Evolutionary conservation across 2,888 invertebrate genomes (phyloP).

Genomic region (Molorchus minor): DNA sequence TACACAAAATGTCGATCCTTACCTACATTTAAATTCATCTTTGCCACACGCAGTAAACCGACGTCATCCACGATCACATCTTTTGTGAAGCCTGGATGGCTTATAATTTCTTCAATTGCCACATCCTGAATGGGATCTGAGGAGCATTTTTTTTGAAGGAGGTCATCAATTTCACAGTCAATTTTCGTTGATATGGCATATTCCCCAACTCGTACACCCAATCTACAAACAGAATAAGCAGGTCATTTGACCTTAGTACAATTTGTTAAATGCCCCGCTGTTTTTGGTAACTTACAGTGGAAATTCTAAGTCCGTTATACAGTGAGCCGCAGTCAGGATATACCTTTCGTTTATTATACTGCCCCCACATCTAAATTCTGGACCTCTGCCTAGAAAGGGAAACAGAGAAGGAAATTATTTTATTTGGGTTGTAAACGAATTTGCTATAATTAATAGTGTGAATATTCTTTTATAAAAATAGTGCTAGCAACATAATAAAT

Average conservation of each 20-base stretch:
- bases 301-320: constrained; percentile 58
- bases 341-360: constrained; percentile 66
- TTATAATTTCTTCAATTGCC: constrained; percentile 62
- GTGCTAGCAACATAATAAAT: too few species aligned
- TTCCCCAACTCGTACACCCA: constrained; percentile 67
- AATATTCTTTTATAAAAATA: too few species aligned
- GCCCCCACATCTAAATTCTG: constrained; percentile 63
- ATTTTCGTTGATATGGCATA: constrained; percentile 64
- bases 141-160: constrained; percentile 51
- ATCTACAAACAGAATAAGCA: constrained; percentile 55
- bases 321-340: constrained; percentile 71
- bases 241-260: background rate
- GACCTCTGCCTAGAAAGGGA: constrained; percentile 46
- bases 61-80: constrained; percentile 67
- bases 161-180: constrained; percentile 57
- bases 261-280: background rate
- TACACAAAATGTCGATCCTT: too few species aligned
- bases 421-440: background rate
- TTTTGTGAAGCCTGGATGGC: constrained; percentile 66
- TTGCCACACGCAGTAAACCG: constrained; percentile 64
- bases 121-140: constrained; percentile 65
- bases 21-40: constrained; percentile 57
- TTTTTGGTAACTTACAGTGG: constrained; percentile 49
- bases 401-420: background rate
- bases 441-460: too few species aligned